Conservation (phyloP, 1,140 invertebrate genomes). For the Hypothenemus hampei region DNA sequence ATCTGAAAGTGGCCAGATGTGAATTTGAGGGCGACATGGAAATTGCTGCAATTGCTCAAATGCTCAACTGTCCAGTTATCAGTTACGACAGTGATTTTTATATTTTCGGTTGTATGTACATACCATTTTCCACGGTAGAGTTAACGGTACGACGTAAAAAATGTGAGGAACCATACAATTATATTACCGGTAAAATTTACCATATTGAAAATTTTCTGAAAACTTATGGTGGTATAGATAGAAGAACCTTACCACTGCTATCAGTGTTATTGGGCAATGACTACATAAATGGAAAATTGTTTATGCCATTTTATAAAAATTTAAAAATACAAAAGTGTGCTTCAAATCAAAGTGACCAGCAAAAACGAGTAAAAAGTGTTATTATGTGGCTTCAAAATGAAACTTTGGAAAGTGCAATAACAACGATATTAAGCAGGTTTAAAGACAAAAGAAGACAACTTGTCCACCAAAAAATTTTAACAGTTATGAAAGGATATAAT, state of each 20-base stretch:
- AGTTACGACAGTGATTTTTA: conserved; percentile 91
- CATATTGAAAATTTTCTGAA: conserved; percentile 62
- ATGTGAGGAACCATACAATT: conserved; percentile 38
- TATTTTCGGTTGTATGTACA: conserved; percentile 76
- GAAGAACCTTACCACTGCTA: conserved; percentile 65
- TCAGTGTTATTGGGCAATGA: conserved; percentile 84
- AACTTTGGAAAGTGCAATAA: conserved; percentile 61
- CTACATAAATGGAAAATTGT: conserved; percentile 65
- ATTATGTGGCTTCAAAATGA: conserved; percentile 70
- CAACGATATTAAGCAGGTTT: conserved; percentile 59
- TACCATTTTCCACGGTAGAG: conserved; percentile 62
- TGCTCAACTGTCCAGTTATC: conserved; percentile 74
- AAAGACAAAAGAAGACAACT: conserved; percentile 50
- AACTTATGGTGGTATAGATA: conserved; percentile 59
- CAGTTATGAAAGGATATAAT: conserved; percentile 59
- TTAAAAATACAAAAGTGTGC: conserved; percentile 59
- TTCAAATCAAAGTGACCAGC: conserved; percentile 53
- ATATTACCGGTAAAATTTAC: conserved; percentile 66
- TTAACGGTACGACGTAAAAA: conserved; percentile 26
- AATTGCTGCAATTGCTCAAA: conserved; percentile 69
- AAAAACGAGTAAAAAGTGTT: conserved; percentile 59
- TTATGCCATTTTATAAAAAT: conserved; percentile 63
- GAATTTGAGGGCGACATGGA: conserved; percentile 85
- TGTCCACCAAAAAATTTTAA: conserved; percentile 54
- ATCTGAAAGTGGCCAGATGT: conserved; percentile 62